A percentile compares a stretch with the other conserved stretches of the same genome.
Conservation (phyloP, 1,140 invertebrate species). For the Cyrtorhinus lividipennis region DNA sequence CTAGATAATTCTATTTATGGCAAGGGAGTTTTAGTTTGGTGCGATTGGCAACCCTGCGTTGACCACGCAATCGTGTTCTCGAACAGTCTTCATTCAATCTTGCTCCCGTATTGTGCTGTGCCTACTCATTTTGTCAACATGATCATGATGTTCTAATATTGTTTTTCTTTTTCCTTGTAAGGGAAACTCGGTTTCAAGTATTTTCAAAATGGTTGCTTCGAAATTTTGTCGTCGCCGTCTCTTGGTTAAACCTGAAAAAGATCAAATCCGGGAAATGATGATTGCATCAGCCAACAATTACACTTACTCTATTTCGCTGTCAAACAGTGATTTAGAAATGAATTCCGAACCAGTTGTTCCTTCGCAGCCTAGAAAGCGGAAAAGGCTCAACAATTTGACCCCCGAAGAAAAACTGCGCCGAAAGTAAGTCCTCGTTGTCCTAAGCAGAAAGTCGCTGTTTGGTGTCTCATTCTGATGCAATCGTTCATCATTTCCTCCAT, state of each 20-base stretch:
- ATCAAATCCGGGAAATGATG: conserved; percentile 23
- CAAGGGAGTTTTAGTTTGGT: too few relatives aligned
- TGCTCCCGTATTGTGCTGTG: too few relatives aligned
- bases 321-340: neutral
- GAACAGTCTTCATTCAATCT: too few relatives aligned
- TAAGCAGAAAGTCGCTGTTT: too few relatives aligned
- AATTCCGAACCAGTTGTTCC: neutral
- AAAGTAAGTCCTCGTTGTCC: conserved; percentile 68
- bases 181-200: neutral
- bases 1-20: too few relatives aligned
- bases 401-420: conserved; percentile 71
- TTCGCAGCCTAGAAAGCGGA: conserved; percentile 13
- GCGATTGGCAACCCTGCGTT: too few relatives aligned
- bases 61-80: too few relatives aligned
- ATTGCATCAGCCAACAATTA: conserved; percentile 21
- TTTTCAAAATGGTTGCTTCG: conserved; percentile 2
- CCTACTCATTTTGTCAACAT: too few relatives aligned
- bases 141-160: too few relatives aligned
- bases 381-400: conserved; percentile 57
- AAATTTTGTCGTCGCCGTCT: conserved; percentile 24
- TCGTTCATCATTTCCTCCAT: too few relatives aligned
- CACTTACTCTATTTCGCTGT: neutral
- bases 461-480: too few relatives aligned
- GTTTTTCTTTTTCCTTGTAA: too few relatives aligned
- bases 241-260: conserved; percentile 29